Base-by-base conservation (phyloP, 2,888 invertebrate species). In the Drosophila tripunctata region DNA sequence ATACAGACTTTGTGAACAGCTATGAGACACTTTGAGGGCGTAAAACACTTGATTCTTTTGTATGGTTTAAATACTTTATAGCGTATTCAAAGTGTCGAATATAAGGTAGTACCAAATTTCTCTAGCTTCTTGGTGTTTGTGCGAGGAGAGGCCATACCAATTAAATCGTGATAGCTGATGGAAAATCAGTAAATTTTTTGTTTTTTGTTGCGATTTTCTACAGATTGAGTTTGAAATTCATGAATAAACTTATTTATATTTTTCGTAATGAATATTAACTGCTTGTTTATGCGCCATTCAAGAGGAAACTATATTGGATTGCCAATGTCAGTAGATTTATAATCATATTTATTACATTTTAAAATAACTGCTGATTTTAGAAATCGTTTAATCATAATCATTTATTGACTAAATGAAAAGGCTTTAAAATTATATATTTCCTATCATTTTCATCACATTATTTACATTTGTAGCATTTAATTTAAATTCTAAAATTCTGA, bases 101-200 rank as follows among this genome's bases (percentile, higher is more conserved):
- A 30, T 14, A 1, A 2, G 2, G 3, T 10, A 6, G 5, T 10
- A 0, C 0, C 7, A 14, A n/a, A 12, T 27, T 4, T 12, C 27
- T 52, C 6, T 38, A 10, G 17, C 10, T 22, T 43, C 10, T 22
- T 31, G 15, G n/a, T 54, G n/a, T 40, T 60, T 62, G 54, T 61
- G 50, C 61, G 15, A 67, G 71, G 50, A 57, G 73, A 84, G 83
- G 84, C 76, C 80, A 78, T 62, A 62, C 54, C 70, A 84, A 84
- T 82, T 83, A 84, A 70, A 66, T 78, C 74, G 78, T 78, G 72
- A 66, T 67, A 58, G 40, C 52, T 55, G 80, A 52, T 80, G 56
- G 48, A 64, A 79, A 74, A 55, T 67, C 62, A 36, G 30, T 31
- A 35, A 55, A 41, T 22, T 58, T 64, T 17, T 57, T n/a, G n/a